Evolutionary conservation across 1,140 invertebrate genomes (phyloP), one percentile per base, ranked within the genome.

Genomic region (Conus betulinus): DNA sequence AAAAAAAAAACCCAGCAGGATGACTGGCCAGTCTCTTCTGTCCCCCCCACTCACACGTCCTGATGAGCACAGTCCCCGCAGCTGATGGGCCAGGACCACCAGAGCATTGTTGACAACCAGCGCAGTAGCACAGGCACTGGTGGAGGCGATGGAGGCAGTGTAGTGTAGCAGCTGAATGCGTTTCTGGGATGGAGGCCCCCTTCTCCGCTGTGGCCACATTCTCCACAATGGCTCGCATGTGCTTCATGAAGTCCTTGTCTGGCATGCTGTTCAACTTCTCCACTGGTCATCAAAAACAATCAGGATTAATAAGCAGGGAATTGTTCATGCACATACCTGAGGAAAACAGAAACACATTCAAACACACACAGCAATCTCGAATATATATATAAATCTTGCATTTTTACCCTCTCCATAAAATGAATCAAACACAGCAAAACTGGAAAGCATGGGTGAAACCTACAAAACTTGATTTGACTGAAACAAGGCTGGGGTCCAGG

Each of bases 161-260:
- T 95, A 95, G 87, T 94, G 94, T 13, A 95, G 89, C 0, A 95
- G 91, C 88, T 95, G 94, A 11, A 95, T 92, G 1, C 94, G 88
- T 85, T 93, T 94, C 93, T 95, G 94, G 23, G 94, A 94, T 5
- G 94, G 94, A 4, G 4, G 95, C 94, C 0, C 0, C 95, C 88
- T 95, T 95, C 89, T 95, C 95, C 52, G 84, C 84, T 11, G 87
- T 84, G 13, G 76, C 91, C 15, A 95, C 84, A n/a, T 81, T 91
- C 51, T 95, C 93, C n/a, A 92, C 84, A 27, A 95, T 89, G 20
- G 88, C 76, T 57, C 91, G 92, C 15, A 95, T 82, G 90, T 95
- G 93, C 88, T 94, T 94, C 52, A 89, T 88, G 52, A 92, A 88
- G 52, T 95, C 95, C 87, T 94, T 94, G 71, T 93, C 92, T 85